These are phyloP conservation scores for Triplophysa tibetana DNA, from an alignment of 2,113 vertebrate genomes.

Conservation along the genomic window DNA sequence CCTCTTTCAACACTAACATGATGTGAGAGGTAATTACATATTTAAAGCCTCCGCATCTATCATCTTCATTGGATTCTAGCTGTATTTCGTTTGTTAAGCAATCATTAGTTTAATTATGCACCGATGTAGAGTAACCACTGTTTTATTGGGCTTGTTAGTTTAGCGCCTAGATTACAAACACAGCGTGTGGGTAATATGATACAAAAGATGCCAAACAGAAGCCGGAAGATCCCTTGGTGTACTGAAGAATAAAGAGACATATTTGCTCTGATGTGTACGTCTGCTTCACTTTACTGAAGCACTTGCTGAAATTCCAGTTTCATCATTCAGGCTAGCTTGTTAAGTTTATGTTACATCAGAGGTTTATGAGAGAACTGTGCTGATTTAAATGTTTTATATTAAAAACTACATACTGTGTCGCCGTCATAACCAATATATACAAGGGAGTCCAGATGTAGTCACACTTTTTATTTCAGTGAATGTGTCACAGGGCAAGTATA, in stretches of 20 bases:
- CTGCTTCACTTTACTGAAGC: constrained; percentile 5
- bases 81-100: constrained; percentile 42
- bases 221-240: constrained; percentile 12
- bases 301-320: constrained; percentile 3
- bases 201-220: constrained; percentile 42
- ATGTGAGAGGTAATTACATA: constrained; percentile 44
- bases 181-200: constrained; percentile 50
- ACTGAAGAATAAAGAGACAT: constrained; percentile 16
- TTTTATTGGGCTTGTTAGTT: constrained; percentile 51
- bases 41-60: constrained; percentile 37
- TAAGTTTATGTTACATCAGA: background rate
- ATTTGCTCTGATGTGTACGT: constrained; percentile 26
- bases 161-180: constrained; percentile 50
- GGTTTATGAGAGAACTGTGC: background rate
- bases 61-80: constrained; percentile 35
- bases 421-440: background rate
- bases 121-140: constrained; percentile 38
- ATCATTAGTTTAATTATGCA: constrained; percentile 51
- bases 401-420: background rate
- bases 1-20: constrained; percentile 34
- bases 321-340: background rate
- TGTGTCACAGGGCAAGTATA: too few species aligned
- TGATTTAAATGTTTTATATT: background rate
- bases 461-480: too few species aligned
- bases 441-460: too few species aligned